These are phyloP conservation scores for Colistium nudipinnis DNA, from an alignment of 2,113 vertebrate genomes.

Conservation along the genomic window DNA sequence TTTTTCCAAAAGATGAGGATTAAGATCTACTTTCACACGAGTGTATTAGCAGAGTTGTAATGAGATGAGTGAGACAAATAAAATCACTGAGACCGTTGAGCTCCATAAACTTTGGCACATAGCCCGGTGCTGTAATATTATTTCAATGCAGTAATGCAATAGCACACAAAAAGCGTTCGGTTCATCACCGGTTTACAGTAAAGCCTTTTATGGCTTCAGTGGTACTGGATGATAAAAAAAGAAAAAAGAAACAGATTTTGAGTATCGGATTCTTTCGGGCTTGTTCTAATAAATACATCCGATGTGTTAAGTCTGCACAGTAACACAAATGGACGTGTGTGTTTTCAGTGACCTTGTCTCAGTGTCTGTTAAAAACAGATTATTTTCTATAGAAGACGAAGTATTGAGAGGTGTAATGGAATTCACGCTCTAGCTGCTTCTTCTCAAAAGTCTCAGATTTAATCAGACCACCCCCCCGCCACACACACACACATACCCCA, in stretches of 20 bases:
- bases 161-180: no score
- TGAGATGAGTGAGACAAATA: neutral
- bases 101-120: neutral
- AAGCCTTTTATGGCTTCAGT: neutral
- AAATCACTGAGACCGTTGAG: neutral
- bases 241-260: neutral
- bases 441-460: slow-evolving; percentile 5
- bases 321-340: no score
- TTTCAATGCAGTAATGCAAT: neutral
- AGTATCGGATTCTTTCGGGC: neutral
- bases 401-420: neutral
- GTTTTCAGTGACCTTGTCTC: no score
- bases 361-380: neutral
- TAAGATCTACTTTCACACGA: neutral
- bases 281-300: slow-evolving; percentile 5
- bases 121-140: neutral
- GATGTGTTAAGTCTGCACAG: neutral
- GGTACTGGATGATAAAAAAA: neutral
- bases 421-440: neutral
- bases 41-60: neutral
- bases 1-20: neutral
- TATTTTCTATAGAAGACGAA: neutral
- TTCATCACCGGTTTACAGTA: no score
- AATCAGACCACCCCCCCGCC: neutral
- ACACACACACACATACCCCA: no score